A percentile compares a stretch with the other conserved stretches of the same genome.
Evolutionary conservation across 2,113 vertebrate species (phyloP).

Genomic region (Gymnocephalus cernua): DNA sequence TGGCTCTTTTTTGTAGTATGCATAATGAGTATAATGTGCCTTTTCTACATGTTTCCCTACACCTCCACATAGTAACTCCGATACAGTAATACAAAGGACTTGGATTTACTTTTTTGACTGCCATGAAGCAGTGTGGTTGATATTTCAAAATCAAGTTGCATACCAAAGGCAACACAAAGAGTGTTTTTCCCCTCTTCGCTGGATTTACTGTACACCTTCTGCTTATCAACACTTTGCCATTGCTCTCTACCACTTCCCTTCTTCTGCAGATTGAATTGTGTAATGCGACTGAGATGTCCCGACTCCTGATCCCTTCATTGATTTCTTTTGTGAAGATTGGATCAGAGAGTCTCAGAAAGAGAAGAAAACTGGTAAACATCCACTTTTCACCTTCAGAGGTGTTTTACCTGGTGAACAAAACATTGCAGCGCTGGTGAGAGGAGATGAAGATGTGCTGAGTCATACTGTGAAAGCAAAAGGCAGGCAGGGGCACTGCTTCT

Average conservation of each 20-base stretch:
- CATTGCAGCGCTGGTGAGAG: conserved; percentile 11
- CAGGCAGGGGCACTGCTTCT: neutral
- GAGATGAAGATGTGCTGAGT: conserved; percentile 31
- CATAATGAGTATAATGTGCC: too few relatives aligned
- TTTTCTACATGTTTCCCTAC: too few relatives aligned
- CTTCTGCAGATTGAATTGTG: neutral
- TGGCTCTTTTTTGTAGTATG: too few relatives aligned
- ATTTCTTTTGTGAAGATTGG: conserved; percentile 47
- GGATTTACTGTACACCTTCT: neutral
- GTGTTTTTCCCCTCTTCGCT: neutral
- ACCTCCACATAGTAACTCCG: too few relatives aligned
- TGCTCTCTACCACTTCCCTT: conserved; percentile 3
- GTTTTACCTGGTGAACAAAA: conserved; percentile 20
- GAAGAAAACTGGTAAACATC: conserved; percentile 1
- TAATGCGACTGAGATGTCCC: conserved; percentile 16
- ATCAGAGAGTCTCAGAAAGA: conserved; percentile 26
- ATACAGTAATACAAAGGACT: too few relatives aligned
- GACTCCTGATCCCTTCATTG: conserved; percentile 33
- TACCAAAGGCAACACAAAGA: neutral
- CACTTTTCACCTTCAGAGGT: conserved; percentile 25
- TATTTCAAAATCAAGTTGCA: neutral
- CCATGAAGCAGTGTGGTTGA: neutral
- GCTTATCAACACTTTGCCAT: neutral
- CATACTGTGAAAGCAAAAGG: conserved; percentile 24
- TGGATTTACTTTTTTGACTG: neutral